Evolutionary conservation across 2,797 vertebrate genomes (phyloP).

Genomic region (Lithobates sylvaticus): DNA sequence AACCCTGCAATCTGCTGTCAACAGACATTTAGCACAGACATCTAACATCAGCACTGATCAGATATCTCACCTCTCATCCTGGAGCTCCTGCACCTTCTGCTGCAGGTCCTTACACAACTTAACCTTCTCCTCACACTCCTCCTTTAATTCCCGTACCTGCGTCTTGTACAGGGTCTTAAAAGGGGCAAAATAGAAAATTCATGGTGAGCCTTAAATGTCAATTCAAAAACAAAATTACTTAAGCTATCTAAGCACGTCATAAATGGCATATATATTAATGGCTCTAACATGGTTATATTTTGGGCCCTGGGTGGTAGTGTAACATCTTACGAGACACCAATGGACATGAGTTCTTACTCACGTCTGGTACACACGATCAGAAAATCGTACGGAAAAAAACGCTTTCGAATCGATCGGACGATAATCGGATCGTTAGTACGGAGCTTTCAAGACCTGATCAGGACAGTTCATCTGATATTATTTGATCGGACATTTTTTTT

Average conservation of each 20-base stretch:
- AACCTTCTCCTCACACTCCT: slow-evolving; percentile 89
- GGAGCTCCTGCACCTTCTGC: slow-evolving; percentile 86
- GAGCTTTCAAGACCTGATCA: too few relatives aligned
- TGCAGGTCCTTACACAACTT: slow-evolving; percentile 88
- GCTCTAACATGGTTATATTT: too few relatives aligned
- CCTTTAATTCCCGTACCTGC: slow-evolving; percentile 93
- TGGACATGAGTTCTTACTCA: too few relatives aligned
- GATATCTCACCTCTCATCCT: slow-evolving; percentile 87
- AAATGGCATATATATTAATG: background rate
- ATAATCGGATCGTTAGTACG: too few relatives aligned
- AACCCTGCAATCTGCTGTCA: background rate
- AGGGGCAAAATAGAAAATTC: background rate
- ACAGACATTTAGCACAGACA: background rate
- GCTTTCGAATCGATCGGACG: too few relatives aligned
- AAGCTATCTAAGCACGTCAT: background rate
- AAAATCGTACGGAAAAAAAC: too few relatives aligned
- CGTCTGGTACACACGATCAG: too few relatives aligned
- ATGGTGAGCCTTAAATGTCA: background rate
- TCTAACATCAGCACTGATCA: background rate
- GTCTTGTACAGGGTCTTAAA: slow-evolving; percentile 95
- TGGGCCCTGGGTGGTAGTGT: too few relatives aligned
- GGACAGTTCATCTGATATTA: too few relatives aligned
- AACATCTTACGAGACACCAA: too few relatives aligned
- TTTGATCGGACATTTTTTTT: too few relatives aligned
- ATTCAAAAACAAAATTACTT: background rate